Evolutionary conservation across 2,888 invertebrate species (phyloP).

Genomic region (Dryocosmus kuriphilus): DNA sequence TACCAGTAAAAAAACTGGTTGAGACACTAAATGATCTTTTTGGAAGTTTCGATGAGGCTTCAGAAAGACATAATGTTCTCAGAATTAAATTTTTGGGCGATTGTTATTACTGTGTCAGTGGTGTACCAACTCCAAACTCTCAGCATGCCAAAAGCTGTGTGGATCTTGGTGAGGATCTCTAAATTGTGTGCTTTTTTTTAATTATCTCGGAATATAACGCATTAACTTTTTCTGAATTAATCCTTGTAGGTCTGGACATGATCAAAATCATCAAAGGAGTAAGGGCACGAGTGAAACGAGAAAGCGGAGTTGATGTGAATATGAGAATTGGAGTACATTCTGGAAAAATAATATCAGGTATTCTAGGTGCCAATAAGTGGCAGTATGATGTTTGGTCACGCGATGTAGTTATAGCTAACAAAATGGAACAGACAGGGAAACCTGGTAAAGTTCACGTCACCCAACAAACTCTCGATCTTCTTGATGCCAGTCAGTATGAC

Average conservation of each 20-base stretch:
- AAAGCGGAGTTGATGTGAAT: constrained; percentile 91
- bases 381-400: constrained; percentile 97
- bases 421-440: constrained; percentile 94
- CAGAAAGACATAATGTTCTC: constrained; percentile 88
- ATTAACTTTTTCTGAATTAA: neutral
- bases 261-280: constrained; percentile 92
- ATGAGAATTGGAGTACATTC: constrained; percentile 98
- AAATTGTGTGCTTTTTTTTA: too few relatives aligned
- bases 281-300: constrained; percentile 80
- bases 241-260: constrained; percentile 86
- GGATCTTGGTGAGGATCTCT: constrained; percentile 81
- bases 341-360: constrained; percentile 93
- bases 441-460: constrained; percentile 94
- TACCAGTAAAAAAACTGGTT: constrained; percentile 90
- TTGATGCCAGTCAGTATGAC: constrained; percentile 86
- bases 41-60: constrained; percentile 94
- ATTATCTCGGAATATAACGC: too few relatives aligned
- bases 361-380: constrained; percentile 96
- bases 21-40: constrained; percentile 94
- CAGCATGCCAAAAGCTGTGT: constrained; percentile 95
- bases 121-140: constrained; percentile 87
- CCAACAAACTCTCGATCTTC: constrained; percentile 86
- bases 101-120: constrained; percentile 95
- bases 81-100: constrained; percentile 96
- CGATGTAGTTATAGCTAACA: constrained; percentile 96